Percentiles rank a stretch among this genome's conserved stretches.
phyloP scores from a whole-genome alignment of 2,113 vertebrate species.

The Amia ocellicauda region DNA sequence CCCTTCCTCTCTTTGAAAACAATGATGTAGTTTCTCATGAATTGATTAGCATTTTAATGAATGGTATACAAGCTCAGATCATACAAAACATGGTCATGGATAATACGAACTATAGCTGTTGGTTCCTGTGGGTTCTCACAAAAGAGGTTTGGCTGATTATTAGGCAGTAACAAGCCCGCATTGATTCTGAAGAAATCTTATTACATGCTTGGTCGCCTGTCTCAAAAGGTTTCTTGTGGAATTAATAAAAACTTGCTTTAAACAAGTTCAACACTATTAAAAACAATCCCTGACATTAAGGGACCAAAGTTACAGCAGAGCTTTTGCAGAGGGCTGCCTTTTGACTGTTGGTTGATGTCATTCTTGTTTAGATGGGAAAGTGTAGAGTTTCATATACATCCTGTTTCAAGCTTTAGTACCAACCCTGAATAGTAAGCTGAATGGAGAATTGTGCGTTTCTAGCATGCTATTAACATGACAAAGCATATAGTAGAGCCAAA shows the following conservation, averaged over 20 bases:
- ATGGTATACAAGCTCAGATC: conserved; percentile 31
- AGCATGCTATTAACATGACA: neutral
- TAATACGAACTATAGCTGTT: conserved; percentile 23
- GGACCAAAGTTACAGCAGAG: neutral
- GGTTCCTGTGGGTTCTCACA: conserved; percentile 12
- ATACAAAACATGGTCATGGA: conserved; percentile 26
- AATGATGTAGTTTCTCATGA: conserved; percentile 36
- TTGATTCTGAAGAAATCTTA: conserved; percentile 35
- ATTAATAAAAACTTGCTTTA: conserved; percentile 13
- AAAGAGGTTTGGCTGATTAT: conserved; percentile 23
- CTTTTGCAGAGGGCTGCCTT: neutral
- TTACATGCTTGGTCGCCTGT: conserved; percentile 36
- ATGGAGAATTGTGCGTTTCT: neutral
- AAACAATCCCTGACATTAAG: conserved; percentile 1
- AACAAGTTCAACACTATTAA: neutral
- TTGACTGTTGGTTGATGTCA: neutral
- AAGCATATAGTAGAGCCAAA: neutral
- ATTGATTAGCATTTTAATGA: conserved; percentile 39
- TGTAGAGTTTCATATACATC: neutral
- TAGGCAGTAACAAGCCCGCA: conserved; percentile 26
- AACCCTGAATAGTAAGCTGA: neutral
- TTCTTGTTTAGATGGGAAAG: neutral
- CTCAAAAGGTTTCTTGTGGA: conserved; percentile 28
- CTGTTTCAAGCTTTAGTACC: neutral
- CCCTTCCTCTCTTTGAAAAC: conserved; percentile 31